Evolutionary conservation across 2,888 invertebrate species (phyloP).

Genomic region (Diaperis boleti): DNA sequence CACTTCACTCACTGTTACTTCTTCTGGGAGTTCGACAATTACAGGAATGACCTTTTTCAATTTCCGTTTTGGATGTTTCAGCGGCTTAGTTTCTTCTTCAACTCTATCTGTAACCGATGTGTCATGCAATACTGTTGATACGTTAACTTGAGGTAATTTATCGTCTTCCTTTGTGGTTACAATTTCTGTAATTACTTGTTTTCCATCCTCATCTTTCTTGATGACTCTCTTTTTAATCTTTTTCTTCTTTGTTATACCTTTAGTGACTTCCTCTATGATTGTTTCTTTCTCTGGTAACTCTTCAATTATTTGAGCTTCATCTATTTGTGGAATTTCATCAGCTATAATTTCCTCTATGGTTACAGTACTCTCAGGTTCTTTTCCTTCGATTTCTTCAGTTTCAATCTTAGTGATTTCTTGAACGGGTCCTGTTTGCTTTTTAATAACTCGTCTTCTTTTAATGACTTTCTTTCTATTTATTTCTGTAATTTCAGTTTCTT

Average conservation of each 20-base stretch:
- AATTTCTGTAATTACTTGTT: conserved; percentile 65
- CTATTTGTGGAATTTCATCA: conserved; percentile 51
- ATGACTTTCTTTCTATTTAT: conserved; percentile 41
- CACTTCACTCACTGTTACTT: conserved; percentile 52
- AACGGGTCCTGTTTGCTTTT: conserved; percentile 43
- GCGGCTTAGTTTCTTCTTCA: conserved; percentile 33
- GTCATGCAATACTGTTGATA: conserved; percentile 46
- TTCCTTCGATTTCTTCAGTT: conserved; percentile 62
- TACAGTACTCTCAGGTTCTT: conserved; percentile 57
- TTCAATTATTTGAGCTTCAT: conserved; percentile 45
- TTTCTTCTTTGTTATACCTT: conserved; percentile 52
- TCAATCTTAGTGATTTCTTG: conserved; percentile 41
- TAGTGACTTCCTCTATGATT: conserved; percentile 46
- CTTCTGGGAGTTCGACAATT: conserved; percentile 52
- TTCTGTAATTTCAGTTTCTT: conserved; percentile 50
- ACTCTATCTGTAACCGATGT: conserved; percentile 31
- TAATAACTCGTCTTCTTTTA: conserved; percentile 40
- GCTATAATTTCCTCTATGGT: conserved; percentile 53
- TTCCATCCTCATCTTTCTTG: conserved; percentile 63
- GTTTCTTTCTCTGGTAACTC: conserved; percentile 50
- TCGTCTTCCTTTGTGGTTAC: conserved; percentile 59
- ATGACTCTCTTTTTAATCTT: conserved; percentile 58
- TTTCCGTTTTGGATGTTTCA: conserved; percentile 32
- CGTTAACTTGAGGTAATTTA: conserved; percentile 46
- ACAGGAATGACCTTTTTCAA: conserved; percentile 37